Conservation (phyloP, 2,113 vertebrate species). For the Saguinus imperator region DNA sequence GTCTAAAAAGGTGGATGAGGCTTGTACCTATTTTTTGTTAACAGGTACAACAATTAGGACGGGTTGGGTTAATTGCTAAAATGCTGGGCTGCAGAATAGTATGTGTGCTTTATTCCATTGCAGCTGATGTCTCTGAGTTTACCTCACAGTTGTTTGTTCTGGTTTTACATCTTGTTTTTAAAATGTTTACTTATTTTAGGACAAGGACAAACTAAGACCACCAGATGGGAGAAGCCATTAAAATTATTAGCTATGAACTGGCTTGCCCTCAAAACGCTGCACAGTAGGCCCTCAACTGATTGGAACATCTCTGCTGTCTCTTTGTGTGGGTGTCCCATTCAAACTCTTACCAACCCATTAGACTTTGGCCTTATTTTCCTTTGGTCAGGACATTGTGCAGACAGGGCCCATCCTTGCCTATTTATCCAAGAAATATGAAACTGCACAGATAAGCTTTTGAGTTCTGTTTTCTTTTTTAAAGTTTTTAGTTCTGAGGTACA, state of each 20-base stretch:
- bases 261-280: not conserved
- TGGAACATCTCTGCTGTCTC: not conserved
- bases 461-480: not conserved
- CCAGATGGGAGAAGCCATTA: not conserved
- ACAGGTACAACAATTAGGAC: not conserved
- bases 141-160: not conserved
- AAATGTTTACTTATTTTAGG: not conserved
- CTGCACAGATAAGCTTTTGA: not conserved
- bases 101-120: not conserved
- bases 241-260: not conserved
- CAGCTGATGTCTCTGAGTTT: not conserved
- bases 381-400: not conserved
- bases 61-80: conserved; percentile 8
- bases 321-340: not conserved
- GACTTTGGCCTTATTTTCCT: not conserved
- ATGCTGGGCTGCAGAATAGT: not conserved
- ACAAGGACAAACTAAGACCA: not conserved
- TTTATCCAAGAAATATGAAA: not conserved
- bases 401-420: not conserved
- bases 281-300: not conserved
- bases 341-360: not conserved
- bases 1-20: not conserved
- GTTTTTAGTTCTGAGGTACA: too few relatives aligned
- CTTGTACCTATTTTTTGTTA: not conserved
- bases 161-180: not conserved